Conservation (phyloP, 2,113 vertebrate genomes). For the Coptodon rendalli region DNA sequence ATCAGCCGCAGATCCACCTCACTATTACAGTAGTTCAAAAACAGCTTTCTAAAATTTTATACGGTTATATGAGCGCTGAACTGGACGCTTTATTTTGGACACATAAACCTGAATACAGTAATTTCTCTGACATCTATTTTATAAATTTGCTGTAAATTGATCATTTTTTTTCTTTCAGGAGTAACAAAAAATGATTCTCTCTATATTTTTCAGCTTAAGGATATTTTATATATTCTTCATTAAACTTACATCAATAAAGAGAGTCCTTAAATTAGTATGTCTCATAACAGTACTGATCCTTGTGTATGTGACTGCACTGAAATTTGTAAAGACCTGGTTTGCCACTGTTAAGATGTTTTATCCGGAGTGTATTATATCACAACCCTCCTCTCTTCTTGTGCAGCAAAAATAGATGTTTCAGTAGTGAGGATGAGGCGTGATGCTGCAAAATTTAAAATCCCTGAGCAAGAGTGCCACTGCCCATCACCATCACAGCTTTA, state of each 20-base stretch:
- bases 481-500: background rate
- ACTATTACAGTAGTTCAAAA: background rate
- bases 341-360: background rate
- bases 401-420: constrained; percentile 19
- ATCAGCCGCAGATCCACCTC: background rate
- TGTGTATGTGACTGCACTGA: background rate
- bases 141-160: background rate
- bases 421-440: constrained; percentile 3
- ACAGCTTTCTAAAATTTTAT: background rate
- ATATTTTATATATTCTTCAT: background rate
- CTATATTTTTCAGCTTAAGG: background rate
- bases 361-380: background rate
- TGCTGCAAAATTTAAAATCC: constrained; percentile 28
- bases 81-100: background rate
- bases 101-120: background rate
- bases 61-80: background rate
- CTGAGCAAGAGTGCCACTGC: background rate
- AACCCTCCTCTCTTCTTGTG: background rate
- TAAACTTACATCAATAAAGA: background rate
- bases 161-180: background rate
- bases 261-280: background rate
- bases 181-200: background rate
- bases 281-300: background rate
- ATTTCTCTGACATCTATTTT: background rate
- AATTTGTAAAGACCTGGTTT: background rate